Conservation (phyloP, 1,140 invertebrate species). For the Heliconius melpomene region DNA sequence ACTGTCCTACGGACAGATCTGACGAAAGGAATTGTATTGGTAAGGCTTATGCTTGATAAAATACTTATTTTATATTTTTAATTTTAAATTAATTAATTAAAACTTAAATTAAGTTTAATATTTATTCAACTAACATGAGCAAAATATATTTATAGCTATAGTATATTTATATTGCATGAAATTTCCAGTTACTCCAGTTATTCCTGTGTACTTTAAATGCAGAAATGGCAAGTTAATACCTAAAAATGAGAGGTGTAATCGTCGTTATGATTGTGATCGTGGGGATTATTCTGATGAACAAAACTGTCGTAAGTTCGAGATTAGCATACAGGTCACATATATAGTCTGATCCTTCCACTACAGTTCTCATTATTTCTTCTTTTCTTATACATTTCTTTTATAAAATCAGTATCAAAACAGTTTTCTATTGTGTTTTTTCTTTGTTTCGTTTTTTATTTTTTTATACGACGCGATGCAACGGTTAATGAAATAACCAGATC, state of each 20-base stretch:
- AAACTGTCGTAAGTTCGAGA: constrained; percentile 86
- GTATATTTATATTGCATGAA: constrained; percentile 43
- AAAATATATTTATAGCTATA: neutral
- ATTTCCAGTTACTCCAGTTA: too few relatives aligned
- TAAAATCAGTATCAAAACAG: neutral
- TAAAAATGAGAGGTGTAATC: constrained; percentile 84
- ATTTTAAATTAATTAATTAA: neutral
- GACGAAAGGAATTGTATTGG: constrained; percentile 87
- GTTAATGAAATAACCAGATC: too few relatives aligned
- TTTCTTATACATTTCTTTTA: constrained; percentile 26
- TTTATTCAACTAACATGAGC: neutral
- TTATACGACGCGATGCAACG: neutral
- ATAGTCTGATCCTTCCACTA: neutral
- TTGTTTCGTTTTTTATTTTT: neutral
- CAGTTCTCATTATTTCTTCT: constrained; percentile 42
- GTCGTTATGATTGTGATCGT: constrained; percentile 83
- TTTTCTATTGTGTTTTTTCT: neutral
- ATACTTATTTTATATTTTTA: neutral
- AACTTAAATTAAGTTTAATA: neutral
- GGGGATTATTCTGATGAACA: constrained; percentile 87
- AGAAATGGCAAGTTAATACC: constrained; percentile 85
- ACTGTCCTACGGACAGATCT: constrained; percentile 86
- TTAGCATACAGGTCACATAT: constrained; percentile 39
- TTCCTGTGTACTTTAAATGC: constrained; percentile 85
- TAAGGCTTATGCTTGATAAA: constrained; percentile 57